A percentile compares a stretch with the other conserved stretches of the same genome.
phyloP scores from a whole-genome alignment of 2,888 invertebrate genomes.

The Rhingia campestris region DNA sequence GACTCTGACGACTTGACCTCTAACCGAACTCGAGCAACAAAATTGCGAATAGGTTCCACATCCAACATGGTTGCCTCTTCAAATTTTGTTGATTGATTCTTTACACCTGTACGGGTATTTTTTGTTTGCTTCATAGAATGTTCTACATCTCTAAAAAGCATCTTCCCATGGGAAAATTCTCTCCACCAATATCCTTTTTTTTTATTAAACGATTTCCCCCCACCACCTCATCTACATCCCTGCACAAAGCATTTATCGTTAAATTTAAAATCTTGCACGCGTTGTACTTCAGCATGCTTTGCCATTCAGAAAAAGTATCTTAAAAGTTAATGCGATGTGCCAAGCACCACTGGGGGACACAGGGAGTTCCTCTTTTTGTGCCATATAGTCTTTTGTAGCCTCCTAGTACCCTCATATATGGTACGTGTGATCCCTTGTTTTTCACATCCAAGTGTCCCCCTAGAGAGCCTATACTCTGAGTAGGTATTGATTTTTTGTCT shows the following conservation, averaged over 20 bases:
- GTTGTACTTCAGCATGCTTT: background rate
- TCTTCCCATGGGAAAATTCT: too few species aligned
- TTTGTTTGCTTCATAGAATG: too few species aligned
- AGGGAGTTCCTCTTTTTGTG: background rate
- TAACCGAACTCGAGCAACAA: too few species aligned
- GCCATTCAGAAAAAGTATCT: constrained; percentile 7
- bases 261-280: constrained; percentile 31
- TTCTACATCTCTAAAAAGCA: too few species aligned
- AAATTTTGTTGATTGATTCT: too few species aligned
- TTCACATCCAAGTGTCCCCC: constrained; percentile 52
- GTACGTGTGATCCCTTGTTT: constrained; percentile 31
- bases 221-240: background rate
- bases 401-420: background rate
- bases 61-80: too few species aligned
- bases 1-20: too few species aligned
- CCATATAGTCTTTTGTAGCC: background rate
- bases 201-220: background rate
- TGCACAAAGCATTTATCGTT: constrained; percentile 21
- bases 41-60: too few species aligned
- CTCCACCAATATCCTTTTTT: too few species aligned
- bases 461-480: constrained; percentile 56
- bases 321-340: constrained; percentile 40
- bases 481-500: constrained; percentile 46
- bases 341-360: constrained; percentile 35
- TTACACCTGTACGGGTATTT: too few species aligned